Evolutionary conservation across 2,888 invertebrate genomes (phyloP), one percentile per base, ranked within the genome.

Genomic region (Cepaea hortensis): DNA sequence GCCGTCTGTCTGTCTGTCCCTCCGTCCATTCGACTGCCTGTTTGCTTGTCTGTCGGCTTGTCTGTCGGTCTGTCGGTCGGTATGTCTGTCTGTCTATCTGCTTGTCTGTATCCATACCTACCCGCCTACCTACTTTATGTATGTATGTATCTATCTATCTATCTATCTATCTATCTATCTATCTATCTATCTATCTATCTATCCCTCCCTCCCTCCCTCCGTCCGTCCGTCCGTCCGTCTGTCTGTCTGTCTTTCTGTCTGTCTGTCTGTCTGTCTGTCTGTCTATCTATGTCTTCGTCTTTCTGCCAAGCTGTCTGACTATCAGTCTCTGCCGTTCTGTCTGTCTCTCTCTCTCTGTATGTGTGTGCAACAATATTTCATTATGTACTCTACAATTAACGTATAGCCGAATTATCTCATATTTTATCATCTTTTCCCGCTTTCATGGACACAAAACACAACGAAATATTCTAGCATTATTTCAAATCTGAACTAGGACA

Each of bases 191-290:
- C 65, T 55, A 11, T 55, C 55, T 55, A 11, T 55, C 55, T 2
- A 0, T 55, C 55, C 11, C 7, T 55, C 55, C 23, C 46, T 81
- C 68, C 62, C 65, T 65, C 68, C 23, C 35, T 81, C 23, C 46
- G 23, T 68, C 65, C 15, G 62, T 81, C 46, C 23, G 13, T 65
- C 81, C 23, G 62, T 35, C 62, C 11, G 55, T 55, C 55, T 2
- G 55, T 55, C 55, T 55, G 55, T 55, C 55, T 55, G 55, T 55
- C 55, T 81, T 3, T 81, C 62, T 81, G 62, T 35, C 76, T 76
- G 18, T 76, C 48, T 48, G 15, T 48, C 48, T 48, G n/a, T 76
- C 76, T 76, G n/a, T 76, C 76, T 76, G n/a, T 76, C 76, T 76
- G n/a, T 76, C 76, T 48, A 11, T 76, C 15, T 68, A 18, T 68